Base-by-base conservation (phyloP, 2,888 invertebrate genomes). In the Andrena dorsata region DNA sequence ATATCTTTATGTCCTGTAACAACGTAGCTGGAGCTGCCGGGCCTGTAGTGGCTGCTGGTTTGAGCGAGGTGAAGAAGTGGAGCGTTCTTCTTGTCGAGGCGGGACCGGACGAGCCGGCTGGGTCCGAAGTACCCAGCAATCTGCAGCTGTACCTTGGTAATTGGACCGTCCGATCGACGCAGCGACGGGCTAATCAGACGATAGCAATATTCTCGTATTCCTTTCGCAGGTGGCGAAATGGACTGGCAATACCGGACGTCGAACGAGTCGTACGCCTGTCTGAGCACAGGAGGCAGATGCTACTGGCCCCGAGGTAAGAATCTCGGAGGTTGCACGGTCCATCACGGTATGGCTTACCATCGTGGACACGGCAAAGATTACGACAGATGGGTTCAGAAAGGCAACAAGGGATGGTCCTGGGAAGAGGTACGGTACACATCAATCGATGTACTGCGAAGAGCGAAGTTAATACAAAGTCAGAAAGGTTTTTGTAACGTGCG, bases 341-440 rank as follows among this genome's bases (percentile, higher is more conserved):
- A 96, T 65, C 97, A 97, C 90, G 97, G 97, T 5, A 97, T 97
- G 97, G 97, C 97, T 95, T 97, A 97, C 93, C 96, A 97, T 94
- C 95, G 97, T 26, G 97, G 97, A 0, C 96, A 96, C 88, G 95
- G 96, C 0, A 95, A 94, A 0, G 97, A 97, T 94, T 97, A 96
- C 93, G 96, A 97, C 86, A 95, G 95, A 5, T 97, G 97, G 97
- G 96, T 95, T 3, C 94, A 94, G 7, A 95, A 95, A 85, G 97
- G 97, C 0, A 97, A 96, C 32, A 89, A 94, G 0, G 97, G 96
- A 7, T 97, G 97, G 97, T 95, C 96, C 1, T 97, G 96, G 95
- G 94, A 95, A 7, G 96, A 97, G 47, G 93, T 92, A 82, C 84
- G 80, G 65, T 13, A 47, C 1, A 26, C 26, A 5, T 13, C n/a